Percentiles rank a stretch among this genome's conserved stretches.
phyloP scores from a whole-genome alignment of 2,797 vertebrate species.

The Clarias pachynema region DNA sequence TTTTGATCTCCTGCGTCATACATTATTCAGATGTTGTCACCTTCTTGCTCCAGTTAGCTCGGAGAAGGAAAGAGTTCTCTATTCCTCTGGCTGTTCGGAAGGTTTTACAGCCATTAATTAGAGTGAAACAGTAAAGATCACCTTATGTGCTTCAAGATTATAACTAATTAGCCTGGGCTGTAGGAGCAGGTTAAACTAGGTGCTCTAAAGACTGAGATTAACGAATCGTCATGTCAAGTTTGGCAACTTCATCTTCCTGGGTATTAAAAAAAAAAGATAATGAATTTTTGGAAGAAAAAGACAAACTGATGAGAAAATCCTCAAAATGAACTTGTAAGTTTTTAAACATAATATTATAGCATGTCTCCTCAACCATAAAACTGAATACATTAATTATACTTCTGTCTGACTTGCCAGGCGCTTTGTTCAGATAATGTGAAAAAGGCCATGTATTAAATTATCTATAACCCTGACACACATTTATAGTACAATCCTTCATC shows the following conservation, averaged over 20 bases:
- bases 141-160: slow-evolving; percentile 49
- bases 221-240: slow-evolving; percentile 39
- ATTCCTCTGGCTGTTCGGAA: slow-evolving; percentile 37
- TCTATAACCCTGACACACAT: neutral
- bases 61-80: slow-evolving; percentile 30
- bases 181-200: slow-evolving; percentile 66
- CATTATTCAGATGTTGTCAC: slow-evolving; percentile 38
- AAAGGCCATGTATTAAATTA: neutral
- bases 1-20: slow-evolving; percentile 53
- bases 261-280: slow-evolving; percentile 21
- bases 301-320: neutral
- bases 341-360: neutral
- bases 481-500: neutral
- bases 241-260: slow-evolving; percentile 21
- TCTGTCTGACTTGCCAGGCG: neutral
- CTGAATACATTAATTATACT: neutral
- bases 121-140: slow-evolving; percentile 45
- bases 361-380: neutral
- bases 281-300: neutral
- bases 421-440: slow-evolving; percentile 6
- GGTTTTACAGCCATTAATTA: slow-evolving; percentile 47
- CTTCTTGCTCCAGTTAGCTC: slow-evolving; percentile 24
- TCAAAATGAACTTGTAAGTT: neutral
- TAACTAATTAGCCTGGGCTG: slow-evolving; percentile 58
- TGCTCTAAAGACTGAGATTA: slow-evolving; percentile 73